A percentile compares a stretch with the other conserved stretches of the same genome.
phyloP scores from a whole-genome alignment of 2,888 invertebrate species.

The Ashinkailepas kermadecensis region DNA sequence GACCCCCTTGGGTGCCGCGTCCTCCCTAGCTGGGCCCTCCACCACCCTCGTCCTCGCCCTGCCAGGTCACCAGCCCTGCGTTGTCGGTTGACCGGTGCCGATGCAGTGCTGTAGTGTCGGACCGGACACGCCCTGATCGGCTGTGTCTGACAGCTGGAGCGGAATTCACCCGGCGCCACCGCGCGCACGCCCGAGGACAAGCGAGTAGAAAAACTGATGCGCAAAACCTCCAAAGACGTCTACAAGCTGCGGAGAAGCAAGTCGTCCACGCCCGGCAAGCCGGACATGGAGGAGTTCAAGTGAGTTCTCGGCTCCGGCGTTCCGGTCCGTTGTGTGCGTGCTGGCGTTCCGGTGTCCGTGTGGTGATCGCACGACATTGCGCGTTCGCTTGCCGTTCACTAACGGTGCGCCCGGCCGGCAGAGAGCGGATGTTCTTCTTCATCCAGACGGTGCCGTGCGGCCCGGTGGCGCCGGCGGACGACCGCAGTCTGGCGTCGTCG shows the following conservation, averaged over 20 bases:
- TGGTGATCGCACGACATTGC: too few species aligned
- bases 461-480: slow-evolving; percentile 36
- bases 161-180: slow-evolving; percentile 49
- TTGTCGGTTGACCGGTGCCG: not conserved
- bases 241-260: slow-evolving; percentile 79
- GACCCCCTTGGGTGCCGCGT: too few species aligned
- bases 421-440: slow-evolving; percentile 96
- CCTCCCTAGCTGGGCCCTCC: too few species aligned
- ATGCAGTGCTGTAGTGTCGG: not conserved
- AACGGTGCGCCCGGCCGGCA: slow-evolving; percentile 45
- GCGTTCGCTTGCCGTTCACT: too few species aligned
- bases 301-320: slow-evolving; percentile 47
- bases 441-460: slow-evolving; percentile 47
- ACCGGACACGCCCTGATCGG: not conserved
- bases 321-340: not conserved
- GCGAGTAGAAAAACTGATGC: slow-evolving; percentile 68
- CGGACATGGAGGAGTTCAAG: slow-evolving; percentile 88
- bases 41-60: too few species aligned
- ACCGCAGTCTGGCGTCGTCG: slow-evolving; percentile 37
- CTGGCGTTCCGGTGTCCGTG: too few species aligned
- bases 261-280: slow-evolving; percentile 64
- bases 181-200: slow-evolving; percentile 56
- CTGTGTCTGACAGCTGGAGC: slow-evolving; percentile 37
- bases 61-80: slow-evolving; percentile 26
- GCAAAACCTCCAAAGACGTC: slow-evolving; percentile 83